Conservation (phyloP, 2,888 invertebrate species). For the Drosophila borborema region DNA sequence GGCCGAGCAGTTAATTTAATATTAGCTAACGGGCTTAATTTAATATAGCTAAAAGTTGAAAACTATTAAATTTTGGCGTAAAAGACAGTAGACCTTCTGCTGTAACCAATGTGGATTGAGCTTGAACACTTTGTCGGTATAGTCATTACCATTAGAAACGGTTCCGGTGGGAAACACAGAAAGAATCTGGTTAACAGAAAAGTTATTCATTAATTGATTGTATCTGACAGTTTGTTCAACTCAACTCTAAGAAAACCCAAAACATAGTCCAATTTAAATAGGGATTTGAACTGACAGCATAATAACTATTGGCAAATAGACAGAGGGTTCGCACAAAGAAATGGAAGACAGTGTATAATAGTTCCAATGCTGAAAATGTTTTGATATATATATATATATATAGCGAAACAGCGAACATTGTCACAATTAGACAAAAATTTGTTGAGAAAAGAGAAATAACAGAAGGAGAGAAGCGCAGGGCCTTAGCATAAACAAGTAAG, state of each 20-base stretch:
- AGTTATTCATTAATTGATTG: no score
- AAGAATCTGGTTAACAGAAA: neutral
- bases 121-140: slow-evolving; percentile 43
- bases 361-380: no score
- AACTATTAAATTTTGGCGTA: slow-evolving; percentile 55
- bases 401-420: slow-evolving; percentile 12
- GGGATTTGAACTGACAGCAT: neutral
- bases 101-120: slow-evolving; percentile 23
- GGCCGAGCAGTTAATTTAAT: slow-evolving; percentile 59
- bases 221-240: no score
- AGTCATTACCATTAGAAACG: slow-evolving; percentile 6
- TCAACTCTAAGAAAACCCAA: no score
- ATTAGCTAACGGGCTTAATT: slow-evolving; percentile 60
- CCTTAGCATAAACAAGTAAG: no score
- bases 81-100: neutral
- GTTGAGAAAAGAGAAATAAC: no score
- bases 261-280: neutral
- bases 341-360: neutral
- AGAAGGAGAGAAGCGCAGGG: no score
- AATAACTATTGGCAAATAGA: neutral
- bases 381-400: neutral
- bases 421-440: no score
- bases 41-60: slow-evolving; percentile 68
- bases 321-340: neutral
- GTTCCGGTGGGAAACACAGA: slow-evolving; percentile 24